Percentiles rank a stretch among this genome's conserved stretches.
Conservation (phyloP, 1,140 invertebrate species). For the Cryptotermes secundus region DNA sequence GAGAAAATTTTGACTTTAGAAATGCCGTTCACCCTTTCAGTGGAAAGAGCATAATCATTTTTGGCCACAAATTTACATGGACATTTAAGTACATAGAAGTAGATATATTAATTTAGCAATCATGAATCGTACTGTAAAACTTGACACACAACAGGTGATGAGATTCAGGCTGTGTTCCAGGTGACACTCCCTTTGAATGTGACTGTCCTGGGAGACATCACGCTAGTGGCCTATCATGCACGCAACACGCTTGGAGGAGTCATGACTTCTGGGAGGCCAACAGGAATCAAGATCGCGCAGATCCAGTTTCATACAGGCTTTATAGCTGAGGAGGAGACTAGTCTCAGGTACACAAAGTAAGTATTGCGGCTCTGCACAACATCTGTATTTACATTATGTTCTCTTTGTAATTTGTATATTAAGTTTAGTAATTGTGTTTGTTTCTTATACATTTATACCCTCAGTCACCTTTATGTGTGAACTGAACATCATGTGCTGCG, state of each 20-base stretch:
- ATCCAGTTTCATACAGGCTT: constrained; percentile 89
- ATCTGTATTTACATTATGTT: no score
- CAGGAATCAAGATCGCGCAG: constrained; percentile 85
- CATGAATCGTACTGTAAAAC: neutral
- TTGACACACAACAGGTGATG: neutral
- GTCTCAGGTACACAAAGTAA: constrained; percentile 72
- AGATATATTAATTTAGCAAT: neutral
- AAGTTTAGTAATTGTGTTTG: no score
- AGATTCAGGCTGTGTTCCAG: constrained; percentile 34
- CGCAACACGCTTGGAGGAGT: constrained; percentile 79
- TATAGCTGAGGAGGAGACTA: constrained; percentile 69
- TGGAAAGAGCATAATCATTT: no score
- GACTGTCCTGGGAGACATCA: constrained; percentile 81
- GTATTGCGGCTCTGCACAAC: constrained; percentile 26
- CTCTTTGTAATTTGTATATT: no score
- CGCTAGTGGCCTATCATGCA: constrained; percentile 80
- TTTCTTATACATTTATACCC: no score
- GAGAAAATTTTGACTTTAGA: no score
- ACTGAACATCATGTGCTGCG: no score
- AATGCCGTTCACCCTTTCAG: no score
- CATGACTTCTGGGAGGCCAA: constrained; percentile 69
- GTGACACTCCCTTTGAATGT: constrained; percentile 54
- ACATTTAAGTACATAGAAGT: no score
- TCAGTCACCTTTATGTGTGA: no score
- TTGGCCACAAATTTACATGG: no score